phyloP scores from a whole-genome alignment of 1,140 invertebrate genomes.

The Hycleus phaleratus region DNA sequence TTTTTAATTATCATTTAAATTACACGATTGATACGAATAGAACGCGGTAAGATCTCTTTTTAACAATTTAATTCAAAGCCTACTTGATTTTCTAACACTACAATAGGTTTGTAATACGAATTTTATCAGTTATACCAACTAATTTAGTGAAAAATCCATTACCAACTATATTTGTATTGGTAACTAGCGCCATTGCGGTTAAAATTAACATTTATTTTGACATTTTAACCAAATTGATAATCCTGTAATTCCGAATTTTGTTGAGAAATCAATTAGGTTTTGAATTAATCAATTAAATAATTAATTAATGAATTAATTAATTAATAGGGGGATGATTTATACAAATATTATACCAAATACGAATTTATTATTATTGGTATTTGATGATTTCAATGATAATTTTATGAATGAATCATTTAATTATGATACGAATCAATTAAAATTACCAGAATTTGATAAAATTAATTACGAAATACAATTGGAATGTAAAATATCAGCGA shows the following conservation, averaged over 20 bases:
- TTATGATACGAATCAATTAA: neutral
- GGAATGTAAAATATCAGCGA: conserved; percentile 2
- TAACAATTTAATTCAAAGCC: too few relatives aligned
- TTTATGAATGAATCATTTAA: neutral
- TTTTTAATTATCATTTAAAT: neutral
- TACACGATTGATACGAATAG: neutral
- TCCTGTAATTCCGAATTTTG: too few relatives aligned
- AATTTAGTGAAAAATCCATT: too few relatives aligned
- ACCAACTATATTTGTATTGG: neutral
- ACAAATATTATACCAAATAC: neutral
- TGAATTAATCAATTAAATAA: too few relatives aligned
- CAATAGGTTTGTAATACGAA: too few relatives aligned
- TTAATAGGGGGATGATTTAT: neutral
- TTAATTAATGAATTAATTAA: neutral
- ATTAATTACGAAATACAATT: conserved; percentile 6
- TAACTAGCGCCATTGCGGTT: too few relatives aligned
- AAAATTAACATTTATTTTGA: too few relatives aligned
- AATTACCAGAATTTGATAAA: neutral
- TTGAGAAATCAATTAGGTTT: too few relatives aligned
- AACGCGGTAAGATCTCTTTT: too few relatives aligned
- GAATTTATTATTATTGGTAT: neutral
- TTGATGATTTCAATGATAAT: neutral
- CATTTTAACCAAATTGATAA: too few relatives aligned
- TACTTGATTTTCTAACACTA: too few relatives aligned
- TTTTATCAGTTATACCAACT: too few relatives aligned